Conservation (phyloP, 2,888 invertebrate genomes). For the Agapostemon virescens region DNA sequence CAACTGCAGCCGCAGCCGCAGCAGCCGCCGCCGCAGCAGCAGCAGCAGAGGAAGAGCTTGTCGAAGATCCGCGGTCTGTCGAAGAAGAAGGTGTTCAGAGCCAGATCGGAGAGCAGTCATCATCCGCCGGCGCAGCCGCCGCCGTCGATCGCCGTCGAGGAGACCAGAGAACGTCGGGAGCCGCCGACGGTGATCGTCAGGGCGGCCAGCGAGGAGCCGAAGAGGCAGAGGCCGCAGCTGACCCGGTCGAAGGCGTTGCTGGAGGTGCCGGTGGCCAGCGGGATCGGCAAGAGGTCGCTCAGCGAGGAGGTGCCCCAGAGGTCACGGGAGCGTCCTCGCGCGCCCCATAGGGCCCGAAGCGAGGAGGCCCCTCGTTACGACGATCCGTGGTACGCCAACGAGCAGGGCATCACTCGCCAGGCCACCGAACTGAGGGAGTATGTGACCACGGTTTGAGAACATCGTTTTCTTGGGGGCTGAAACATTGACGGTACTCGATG, state of each 20-base stretch:
- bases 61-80: constrained; percentile 64
- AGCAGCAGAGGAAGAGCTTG: constrained; percentile 65
- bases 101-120: constrained; percentile 67
- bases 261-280: constrained; percentile 73
- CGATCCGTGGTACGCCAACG: constrained; percentile 73
- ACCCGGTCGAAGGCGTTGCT: constrained; percentile 75
- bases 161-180: constrained; percentile 61
- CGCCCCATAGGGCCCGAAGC: constrained; percentile 76
- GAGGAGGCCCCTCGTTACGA: constrained; percentile 76
- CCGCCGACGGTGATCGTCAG: constrained; percentile 68
- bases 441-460: constrained; percentile 77
- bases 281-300: constrained; percentile 75
- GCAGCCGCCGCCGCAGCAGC: constrained; percentile 60
- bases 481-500: constrained; percentile 48
- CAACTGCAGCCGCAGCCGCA: constrained; percentile 43
- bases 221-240: constrained; percentile 73
- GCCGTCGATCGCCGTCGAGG: neutral
- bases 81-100: constrained; percentile 69
- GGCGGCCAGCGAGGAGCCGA: constrained; percentile 75
- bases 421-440: constrained; percentile 76
- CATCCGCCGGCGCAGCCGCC: constrained; percentile 40
- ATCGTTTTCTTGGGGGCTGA: constrained; percentile 20
- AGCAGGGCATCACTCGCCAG: constrained; percentile 55
- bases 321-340: constrained; percentile 68
- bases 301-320: constrained; percentile 78